Percentiles rank a stretch among this genome's conserved stretches.
These are phyloP conservation scores for Watsonalla cultraria DNA, from an alignment of 2,888 invertebrate species.

Conservation along the genomic window DNA sequence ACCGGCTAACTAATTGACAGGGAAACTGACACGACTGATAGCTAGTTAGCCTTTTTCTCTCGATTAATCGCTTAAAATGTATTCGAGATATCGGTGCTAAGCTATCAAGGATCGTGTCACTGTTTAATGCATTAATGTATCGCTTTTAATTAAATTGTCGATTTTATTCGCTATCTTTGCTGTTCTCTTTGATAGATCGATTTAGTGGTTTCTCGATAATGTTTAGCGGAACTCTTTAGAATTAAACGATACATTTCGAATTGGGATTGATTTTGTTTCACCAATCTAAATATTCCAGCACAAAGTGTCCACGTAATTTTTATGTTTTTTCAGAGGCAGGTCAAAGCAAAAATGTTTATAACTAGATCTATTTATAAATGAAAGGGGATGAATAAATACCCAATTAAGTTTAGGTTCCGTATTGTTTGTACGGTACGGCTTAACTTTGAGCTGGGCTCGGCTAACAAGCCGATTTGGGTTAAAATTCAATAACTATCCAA, in stretches of 20 bases:
- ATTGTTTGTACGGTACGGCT: neutral
- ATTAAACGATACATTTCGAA: too few relatives aligned
- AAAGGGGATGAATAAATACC: too few relatives aligned
- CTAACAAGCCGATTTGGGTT: constrained; percentile 11
- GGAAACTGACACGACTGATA: constrained; percentile 19
- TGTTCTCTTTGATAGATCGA: too few relatives aligned
- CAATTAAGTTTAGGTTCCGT: too few relatives aligned
- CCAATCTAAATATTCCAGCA: too few relatives aligned
- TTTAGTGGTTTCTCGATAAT: too few relatives aligned
- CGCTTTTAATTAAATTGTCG: neutral
- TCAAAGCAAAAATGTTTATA: too few relatives aligned
- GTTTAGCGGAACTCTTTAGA: too few relatives aligned
- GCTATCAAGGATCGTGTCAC: neutral
- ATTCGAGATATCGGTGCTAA: neutral
- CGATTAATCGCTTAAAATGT: constrained; percentile 3
- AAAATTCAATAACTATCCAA: neutral
- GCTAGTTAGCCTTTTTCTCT: constrained; percentile 11
- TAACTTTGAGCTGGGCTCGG: constrained; percentile 8
- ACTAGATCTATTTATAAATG: too few relatives aligned
- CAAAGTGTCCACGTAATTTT: too few relatives aligned
- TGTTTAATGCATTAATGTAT: neutral
- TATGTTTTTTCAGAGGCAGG: too few relatives aligned
- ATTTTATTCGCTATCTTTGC: neutral
- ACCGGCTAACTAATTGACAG: constrained; percentile 22
- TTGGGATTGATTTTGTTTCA: too few relatives aligned